These are phyloP conservation scores for Cebus imitator DNA, from an alignment of 2,113 vertebrate genomes.

Conservation along the genomic window DNA sequence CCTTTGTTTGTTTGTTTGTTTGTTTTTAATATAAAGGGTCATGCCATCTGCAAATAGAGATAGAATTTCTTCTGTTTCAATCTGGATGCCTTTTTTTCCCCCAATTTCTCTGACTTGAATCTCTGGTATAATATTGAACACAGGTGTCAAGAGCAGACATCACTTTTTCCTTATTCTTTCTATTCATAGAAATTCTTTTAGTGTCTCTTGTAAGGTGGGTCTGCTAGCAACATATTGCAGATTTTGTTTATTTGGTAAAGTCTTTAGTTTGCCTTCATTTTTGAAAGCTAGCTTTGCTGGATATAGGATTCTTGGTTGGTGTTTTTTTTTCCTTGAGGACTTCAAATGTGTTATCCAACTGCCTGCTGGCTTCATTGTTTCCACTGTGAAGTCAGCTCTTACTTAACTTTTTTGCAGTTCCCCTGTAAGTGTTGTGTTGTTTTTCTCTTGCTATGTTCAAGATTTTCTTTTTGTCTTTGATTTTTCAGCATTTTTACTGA, in stretches of 20 bases:
- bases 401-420: background rate
- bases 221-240: background rate
- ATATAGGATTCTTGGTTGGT: background rate
- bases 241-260: background rate
- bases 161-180: background rate
- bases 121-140: background rate
- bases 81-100: background rate
- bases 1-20: background rate
- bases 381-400: background rate
- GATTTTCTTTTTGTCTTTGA: background rate
- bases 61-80: background rate
- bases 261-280: background rate
- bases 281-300: background rate
- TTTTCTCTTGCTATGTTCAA: background rate
- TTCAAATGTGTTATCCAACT: background rate
- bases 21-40: background rate
- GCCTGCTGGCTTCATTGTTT: background rate
- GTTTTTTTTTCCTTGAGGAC: background rate
- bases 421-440: background rate
- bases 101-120: background rate
- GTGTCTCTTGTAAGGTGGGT: background rate
- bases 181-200: background rate
- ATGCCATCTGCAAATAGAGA: background rate
- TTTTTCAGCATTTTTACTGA: background rate
- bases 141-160: background rate